Conservation (phyloP, 1,140 invertebrate species). For the Diorhabda carinulata region DNA sequence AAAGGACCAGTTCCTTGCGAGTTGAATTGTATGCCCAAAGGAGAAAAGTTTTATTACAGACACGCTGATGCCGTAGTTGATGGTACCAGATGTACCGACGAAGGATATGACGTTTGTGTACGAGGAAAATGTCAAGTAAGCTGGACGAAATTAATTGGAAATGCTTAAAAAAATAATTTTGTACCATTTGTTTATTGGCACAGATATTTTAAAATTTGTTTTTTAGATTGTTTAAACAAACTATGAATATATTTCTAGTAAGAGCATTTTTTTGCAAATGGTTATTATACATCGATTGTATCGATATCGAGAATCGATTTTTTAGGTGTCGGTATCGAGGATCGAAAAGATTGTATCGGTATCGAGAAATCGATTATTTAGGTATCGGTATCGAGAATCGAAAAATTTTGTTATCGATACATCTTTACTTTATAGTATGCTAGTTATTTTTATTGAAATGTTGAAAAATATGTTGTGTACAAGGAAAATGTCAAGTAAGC, state of each 20-base stretch:
- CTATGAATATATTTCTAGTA: no score
- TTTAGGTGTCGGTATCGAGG: no score
- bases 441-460: slow-evolving; percentile 88
- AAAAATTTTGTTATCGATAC: slow-evolving; percentile 89
- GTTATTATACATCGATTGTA: no score
- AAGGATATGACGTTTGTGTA: slow-evolving; percentile 85
- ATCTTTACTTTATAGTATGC: slow-evolving; percentile 74
- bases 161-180: neutral
- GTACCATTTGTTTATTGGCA: no score
- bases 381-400: slow-evolving; percentile 87
- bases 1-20: slow-evolving; percentile 87
- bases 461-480: slow-evolving; percentile 80
- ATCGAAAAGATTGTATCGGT: no score
- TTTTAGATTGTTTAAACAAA: no score
- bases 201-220: no score
- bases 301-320: no score
- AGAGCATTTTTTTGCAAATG: no score
- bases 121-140: slow-evolving; percentile 84
- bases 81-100: slow-evolving; percentile 83
- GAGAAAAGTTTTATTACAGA: slow-evolving; percentile 88
- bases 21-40: slow-evolving; percentile 90
- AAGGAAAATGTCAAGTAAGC: slow-evolving; percentile 83
- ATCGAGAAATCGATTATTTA: no score
- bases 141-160: neutral
- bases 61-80: slow-evolving; percentile 81